Conservation (phyloP, 2,888 invertebrate species). For the Cylindroiulus punctatus region DNA sequence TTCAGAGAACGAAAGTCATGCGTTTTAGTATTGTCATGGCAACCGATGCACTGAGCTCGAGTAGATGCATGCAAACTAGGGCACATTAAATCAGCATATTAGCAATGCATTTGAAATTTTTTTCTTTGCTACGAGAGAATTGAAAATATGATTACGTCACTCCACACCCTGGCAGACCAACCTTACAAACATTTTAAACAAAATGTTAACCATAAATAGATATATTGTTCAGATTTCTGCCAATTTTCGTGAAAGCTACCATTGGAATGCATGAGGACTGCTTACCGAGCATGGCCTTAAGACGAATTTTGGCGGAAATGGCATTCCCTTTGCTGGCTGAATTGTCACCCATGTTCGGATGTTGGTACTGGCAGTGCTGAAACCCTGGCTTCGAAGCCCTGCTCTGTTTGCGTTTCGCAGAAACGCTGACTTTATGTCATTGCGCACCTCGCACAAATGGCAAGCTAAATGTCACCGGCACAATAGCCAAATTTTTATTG, state of each 20-base stretch:
- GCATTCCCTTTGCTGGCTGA: not conserved
- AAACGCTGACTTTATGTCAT: constrained; percentile 20
- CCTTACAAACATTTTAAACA: too few species aligned
- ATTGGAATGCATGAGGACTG: not conserved
- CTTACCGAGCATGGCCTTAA: not conserved
- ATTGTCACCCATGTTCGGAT: not conserved
- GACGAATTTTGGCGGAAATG: not conserved
- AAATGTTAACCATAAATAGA: too few species aligned
- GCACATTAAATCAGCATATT: not conserved
- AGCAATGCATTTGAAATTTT: not conserved
- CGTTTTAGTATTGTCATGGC: not conserved
- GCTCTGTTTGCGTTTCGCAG: constrained; percentile 2
- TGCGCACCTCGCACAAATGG: not conserved
- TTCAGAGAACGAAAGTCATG: not conserved
- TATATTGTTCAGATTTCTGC: too few species aligned
- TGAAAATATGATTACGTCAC: too few species aligned
- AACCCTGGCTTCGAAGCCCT: not conserved
- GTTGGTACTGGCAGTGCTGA: not conserved
- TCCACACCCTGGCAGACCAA: too few species aligned
- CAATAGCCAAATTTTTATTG: constrained; percentile 43
- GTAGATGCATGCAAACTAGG: not conserved
- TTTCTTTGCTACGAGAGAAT: too few species aligned
- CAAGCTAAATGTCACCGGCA: constrained; percentile 15
- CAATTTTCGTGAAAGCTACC: too few species aligned
- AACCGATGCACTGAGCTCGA: not conserved